A percentile compares a stretch with the other conserved stretches of the same genome.
phyloP scores from a whole-genome alignment of 2,888 invertebrate species.

The Andrena marginata region DNA sequence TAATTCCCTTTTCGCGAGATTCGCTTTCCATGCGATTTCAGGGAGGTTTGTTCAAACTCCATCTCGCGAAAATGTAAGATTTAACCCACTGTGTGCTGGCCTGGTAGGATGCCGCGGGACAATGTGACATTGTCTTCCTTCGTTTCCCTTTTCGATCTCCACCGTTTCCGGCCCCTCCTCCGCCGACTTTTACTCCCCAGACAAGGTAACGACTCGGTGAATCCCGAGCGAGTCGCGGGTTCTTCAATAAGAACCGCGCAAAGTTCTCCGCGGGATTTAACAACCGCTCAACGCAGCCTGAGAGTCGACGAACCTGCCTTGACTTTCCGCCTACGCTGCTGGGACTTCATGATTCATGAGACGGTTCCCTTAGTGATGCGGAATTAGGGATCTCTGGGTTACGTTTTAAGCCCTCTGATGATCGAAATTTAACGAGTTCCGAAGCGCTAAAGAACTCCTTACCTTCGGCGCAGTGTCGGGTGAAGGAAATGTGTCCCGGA shows the following conservation, averaged over 20 bases:
- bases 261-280: slow-evolving; percentile 37
- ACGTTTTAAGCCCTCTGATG: not conserved
- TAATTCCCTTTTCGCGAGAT: not conserved
- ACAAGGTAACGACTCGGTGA: slow-evolving; percentile 2
- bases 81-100: not conserved
- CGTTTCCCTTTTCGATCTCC: not conserved
- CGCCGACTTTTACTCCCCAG: slow-evolving; percentile 3
- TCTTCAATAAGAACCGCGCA: slow-evolving; percentile 40
- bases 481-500: too few relatives aligned
- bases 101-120: slow-evolving; percentile 30
- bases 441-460: not conserved
- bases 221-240: slow-evolving; percentile 5
- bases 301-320: slow-evolving; percentile 16
- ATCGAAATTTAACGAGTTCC: slow-evolving; percentile 1
- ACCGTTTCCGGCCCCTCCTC: not conserved
- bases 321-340: not conserved
- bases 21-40: not conserved
- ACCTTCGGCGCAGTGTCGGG: too few relatives aligned
- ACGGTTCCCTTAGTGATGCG: not conserved
- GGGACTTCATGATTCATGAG: slow-evolving; percentile 25
- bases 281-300: slow-evolving; percentile 18
- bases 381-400: not conserved
- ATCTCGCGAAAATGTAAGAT: not conserved
- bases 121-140: slow-evolving; percentile 10
- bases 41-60: not conserved